These are phyloP conservation scores for Drosophila colorata DNA, from an alignment of 2,888 invertebrate species.

Conservation along the genomic window DNA sequence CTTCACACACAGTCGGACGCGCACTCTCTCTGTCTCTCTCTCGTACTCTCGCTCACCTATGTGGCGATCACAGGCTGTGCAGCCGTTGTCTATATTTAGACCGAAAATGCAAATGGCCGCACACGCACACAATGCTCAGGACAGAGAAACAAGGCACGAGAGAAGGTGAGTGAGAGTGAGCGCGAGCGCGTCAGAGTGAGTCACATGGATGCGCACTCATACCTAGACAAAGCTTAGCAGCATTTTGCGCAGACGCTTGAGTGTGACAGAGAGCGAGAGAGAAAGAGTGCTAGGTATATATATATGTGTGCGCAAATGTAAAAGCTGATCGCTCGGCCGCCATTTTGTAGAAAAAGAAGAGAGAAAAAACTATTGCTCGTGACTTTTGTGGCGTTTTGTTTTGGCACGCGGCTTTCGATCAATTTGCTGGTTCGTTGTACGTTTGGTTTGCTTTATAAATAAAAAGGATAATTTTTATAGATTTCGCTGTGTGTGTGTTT, in stretches of 20 bases:
- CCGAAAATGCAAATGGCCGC: conserved; percentile 79
- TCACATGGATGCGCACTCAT: conserved; percentile 28
- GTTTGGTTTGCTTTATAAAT: conserved; percentile 54
- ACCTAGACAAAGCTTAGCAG: conserved; percentile 35
- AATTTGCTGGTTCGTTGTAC: conserved; percentile 46
- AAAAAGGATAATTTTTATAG: conserved; percentile 72
- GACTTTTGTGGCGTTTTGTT: conserved; percentile 32
- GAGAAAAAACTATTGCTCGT: conserved; percentile 39
- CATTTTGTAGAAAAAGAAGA: conserved; percentile 40
- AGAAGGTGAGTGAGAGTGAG: conserved; percentile 9
- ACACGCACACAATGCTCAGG: conserved; percentile 17
- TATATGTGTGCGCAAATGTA: conserved; percentile 7
- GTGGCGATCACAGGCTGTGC: conserved; percentile 37
- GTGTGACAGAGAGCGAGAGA: background rate
- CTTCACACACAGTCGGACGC: conserved; percentile 18
- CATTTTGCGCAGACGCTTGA: conserved; percentile 64
- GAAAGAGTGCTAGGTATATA: background rate
- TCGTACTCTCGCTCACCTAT: conserved; percentile 45
- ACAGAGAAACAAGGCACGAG: conserved; percentile 7
- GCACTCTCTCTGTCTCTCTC: background rate
- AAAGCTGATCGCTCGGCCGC: conserved; percentile 31
- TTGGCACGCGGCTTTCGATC: conserved; percentile 46
- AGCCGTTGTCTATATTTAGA: conserved; percentile 73
- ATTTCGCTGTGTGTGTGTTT: conserved; percentile 47
- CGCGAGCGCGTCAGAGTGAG: conserved; percentile 20